These are phyloP conservation scores for Drosophila melanica DNA, from an alignment of 1,140 invertebrate genomes.

Conservation along the genomic window DNA sequence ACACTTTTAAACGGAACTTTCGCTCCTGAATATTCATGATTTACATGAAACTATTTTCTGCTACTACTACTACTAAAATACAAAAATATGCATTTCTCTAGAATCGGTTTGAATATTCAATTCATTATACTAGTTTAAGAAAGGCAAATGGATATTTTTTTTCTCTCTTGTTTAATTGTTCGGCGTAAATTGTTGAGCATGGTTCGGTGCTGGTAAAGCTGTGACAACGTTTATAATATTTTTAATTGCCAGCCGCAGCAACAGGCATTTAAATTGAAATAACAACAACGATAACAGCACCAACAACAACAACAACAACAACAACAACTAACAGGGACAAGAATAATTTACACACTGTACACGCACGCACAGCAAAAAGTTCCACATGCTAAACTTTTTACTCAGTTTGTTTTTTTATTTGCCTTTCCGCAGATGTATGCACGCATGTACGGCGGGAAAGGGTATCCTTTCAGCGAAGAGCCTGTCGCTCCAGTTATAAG, in stretches of 20 bases:
- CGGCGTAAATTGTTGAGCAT: background rate
- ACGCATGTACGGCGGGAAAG: background rate
- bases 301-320: slow-evolving; percentile 5
- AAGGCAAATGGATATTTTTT: background rate
- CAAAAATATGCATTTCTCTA: background rate
- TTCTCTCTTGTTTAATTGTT: background rate
- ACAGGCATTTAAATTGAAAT: slow-evolving; percentile 67
- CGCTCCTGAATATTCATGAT: background rate
- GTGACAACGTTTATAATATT: slow-evolving; percentile 58
- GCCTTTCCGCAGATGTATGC: background rate
- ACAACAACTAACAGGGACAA: background rate
- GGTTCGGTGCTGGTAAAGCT: background rate
- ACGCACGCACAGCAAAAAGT: slow-evolving; percentile 40
- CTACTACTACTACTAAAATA: background rate
- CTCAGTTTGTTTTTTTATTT: slow-evolving; percentile 9
- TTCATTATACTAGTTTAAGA: background rate
- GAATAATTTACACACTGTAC: slow-evolving; percentile 71
- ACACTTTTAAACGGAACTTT: too few relatives aligned
- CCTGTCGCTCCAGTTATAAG: background rate
- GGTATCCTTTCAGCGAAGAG: background rate
- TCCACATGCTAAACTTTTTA: slow-evolving; percentile 42
- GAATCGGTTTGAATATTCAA: background rate
- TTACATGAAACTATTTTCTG: background rate
- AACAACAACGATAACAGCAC: background rate
- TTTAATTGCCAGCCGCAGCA: slow-evolving; percentile 71